A percentile compares a stretch with the other conserved stretches of the same genome.
Evolutionary conservation across 2,113 vertebrate species (phyloP).

Genomic region (Aix galericulata): DNA sequence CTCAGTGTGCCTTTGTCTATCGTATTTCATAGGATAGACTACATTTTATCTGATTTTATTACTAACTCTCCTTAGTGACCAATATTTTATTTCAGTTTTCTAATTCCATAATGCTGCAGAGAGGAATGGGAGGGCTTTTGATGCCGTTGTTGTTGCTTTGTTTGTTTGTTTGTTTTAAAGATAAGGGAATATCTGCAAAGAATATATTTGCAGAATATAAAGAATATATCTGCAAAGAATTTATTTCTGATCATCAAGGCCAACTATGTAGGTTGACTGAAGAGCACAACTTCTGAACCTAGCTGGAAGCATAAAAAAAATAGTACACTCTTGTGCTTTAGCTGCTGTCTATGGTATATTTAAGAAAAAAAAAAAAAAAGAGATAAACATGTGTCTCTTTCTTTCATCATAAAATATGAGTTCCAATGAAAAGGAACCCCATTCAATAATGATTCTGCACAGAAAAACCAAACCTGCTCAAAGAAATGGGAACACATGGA

Average conservation of each 20-base stretch:
- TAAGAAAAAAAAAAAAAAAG: neutral
- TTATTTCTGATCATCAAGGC: neutral
- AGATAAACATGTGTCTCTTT: neutral
- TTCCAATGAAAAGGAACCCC: neutral
- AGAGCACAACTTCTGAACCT: neutral
- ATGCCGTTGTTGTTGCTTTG: no score
- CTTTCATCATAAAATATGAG: neutral
- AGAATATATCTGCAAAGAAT: neutral
- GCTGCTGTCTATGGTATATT: neutral
- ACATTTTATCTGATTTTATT: neutral
- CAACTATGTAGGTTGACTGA: conserved; percentile 1
- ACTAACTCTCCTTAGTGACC: neutral
- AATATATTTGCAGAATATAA: no score
- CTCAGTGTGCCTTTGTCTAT: neutral
- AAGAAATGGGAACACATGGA: neutral
- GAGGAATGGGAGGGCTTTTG: neutral
- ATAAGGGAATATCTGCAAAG: neutral
- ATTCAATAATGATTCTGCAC: neutral
- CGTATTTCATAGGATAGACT: neutral
- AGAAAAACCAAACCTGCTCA: neutral
- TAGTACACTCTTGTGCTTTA: neutral
- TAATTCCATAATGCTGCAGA: neutral
- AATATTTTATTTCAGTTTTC: neutral
- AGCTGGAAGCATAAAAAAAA: neutral
- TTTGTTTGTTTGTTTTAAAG: no score